Evolutionary conservation across 2,113 vertebrate species (phyloP).

Genomic region (Mormoops blainvillei): DNA sequence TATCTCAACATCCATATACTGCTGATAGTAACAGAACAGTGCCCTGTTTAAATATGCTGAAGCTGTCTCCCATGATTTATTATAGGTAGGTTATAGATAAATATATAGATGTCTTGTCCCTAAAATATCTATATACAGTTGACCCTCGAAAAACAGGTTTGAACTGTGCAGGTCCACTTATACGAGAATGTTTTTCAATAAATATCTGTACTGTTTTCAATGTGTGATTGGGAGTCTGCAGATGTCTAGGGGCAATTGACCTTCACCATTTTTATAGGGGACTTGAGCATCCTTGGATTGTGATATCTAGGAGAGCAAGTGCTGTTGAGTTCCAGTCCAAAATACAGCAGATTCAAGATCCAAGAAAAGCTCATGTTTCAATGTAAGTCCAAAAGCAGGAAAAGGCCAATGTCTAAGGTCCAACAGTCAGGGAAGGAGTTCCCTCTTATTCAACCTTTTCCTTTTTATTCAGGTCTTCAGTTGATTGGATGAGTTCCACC

Average conservation of each 20-base stretch:
- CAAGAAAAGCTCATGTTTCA: neutral
- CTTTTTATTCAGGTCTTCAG: neutral
- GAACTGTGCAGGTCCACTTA: neutral
- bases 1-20: neutral
- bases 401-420: neutral
- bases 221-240: neutral
- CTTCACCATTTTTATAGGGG: neutral
- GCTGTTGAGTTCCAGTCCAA: neutral
- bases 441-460: neutral
- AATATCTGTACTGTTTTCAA: neutral
- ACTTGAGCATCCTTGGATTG: neutral
- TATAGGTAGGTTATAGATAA: neutral
- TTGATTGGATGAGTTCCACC: neutral
- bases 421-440: neutral
- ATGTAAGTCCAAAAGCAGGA: neutral
- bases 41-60: neutral
- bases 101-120: neutral
- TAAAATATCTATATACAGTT: too few species aligned
- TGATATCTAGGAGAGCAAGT: neutral
- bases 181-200: neutral
- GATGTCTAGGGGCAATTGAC: neutral
- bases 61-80: neutral
- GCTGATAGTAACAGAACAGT: neutral
- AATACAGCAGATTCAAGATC: neutral
- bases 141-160: neutral